Percentiles rank a stretch among this genome's conserved stretches.
Evolutionary conservation across 1,140 invertebrate genomes (phyloP).

Genomic region (Streblospio benedicti): DNA sequence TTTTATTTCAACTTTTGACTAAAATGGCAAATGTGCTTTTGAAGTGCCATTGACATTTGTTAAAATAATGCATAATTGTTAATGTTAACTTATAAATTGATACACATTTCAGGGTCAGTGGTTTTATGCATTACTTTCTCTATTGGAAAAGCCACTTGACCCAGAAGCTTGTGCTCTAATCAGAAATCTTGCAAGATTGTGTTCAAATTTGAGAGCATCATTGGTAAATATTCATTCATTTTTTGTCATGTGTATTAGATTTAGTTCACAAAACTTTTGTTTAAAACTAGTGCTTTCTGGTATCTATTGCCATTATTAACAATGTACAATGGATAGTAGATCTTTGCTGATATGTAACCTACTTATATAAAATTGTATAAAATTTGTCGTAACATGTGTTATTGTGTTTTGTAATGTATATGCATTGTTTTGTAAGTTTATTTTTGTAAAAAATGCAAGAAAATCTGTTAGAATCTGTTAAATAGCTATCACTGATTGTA

Average conservation of each 20-base stretch:
- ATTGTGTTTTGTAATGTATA: no score
- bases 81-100: not conserved
- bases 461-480: no score
- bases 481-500: not conserved
- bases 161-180: constrained; percentile 54
- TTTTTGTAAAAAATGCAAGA: no score
- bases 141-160: constrained; percentile 54
- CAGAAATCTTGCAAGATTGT: constrained; percentile 50
- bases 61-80: not conserved
- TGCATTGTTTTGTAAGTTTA: no score
- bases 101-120: constrained; percentile 49
- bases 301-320: no score
- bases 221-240: constrained; percentile 43
- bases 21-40: not conserved
- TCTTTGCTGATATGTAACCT: no score
- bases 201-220: constrained; percentile 50
- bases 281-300: no score
- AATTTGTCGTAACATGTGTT: no score
- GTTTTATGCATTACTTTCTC: constrained; percentile 54
- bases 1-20: not conserved
- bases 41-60: not conserved
- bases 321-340: not conserved
- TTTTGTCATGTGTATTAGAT: no score
- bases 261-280: no score
- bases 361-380: no score